Evolutionary conservation across 1,140 invertebrate species (phyloP).

Genomic region (Pogonus chalceus): DNA sequence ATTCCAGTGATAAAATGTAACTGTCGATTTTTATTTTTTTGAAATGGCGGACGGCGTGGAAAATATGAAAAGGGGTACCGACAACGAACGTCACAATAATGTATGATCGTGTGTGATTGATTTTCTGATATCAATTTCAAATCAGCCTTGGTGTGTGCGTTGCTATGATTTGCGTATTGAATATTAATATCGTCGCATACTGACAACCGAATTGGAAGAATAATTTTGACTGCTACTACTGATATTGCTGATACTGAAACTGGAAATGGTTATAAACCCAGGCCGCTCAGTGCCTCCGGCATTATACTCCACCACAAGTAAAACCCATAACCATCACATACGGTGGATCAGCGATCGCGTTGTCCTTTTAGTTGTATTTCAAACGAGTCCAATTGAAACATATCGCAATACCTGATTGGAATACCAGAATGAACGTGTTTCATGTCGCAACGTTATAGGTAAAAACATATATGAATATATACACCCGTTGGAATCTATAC

Average conservation of each 20-base stretch:
- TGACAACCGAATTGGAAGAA: slow-evolving; percentile 1
- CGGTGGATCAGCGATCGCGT: no score
- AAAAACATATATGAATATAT: background rate
- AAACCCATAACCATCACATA: no score
- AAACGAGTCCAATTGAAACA: background rate
- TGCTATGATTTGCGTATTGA: slow-evolving; percentile 2
- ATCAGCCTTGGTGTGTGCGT: background rate
- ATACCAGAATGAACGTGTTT: background rate
- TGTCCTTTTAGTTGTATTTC: background rate
- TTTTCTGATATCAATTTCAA: slow-evolving; percentile 6
- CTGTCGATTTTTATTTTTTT: no score
- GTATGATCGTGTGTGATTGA: background rate
- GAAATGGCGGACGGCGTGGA: no score
- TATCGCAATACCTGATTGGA: background rate
- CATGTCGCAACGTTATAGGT: background rate
- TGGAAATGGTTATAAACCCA: no score
- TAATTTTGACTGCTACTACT: background rate
- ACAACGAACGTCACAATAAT: background rate
- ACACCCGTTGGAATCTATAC: background rate
- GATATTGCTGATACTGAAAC: no score
- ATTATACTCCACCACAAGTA: no score
- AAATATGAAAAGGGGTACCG: background rate
- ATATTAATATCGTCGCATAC: background rate
- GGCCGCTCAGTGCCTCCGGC: no score
- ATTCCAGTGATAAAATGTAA: no score